Base-by-base conservation (phyloP, 2,888 invertebrate genomes). In the Adelphocoris suturalis region DNA sequence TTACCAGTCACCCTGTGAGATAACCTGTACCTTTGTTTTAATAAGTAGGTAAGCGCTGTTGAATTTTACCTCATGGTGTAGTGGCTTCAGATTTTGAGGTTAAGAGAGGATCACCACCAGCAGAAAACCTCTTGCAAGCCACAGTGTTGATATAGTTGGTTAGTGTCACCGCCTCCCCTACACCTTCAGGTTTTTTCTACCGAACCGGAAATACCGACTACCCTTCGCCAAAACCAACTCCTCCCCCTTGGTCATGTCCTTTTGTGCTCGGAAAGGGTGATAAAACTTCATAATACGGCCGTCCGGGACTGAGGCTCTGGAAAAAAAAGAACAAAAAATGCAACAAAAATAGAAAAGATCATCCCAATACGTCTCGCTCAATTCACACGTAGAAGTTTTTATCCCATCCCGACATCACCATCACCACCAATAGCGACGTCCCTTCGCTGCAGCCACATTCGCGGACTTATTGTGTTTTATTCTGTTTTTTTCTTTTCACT, bases 381-480 rank as follows among this genome's bases (percentile, higher is more conserved):
- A 23, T 68, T 68, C 68, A 68, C 68, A 68, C 68, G 23, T 61
- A 68, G 68, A 68, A 68, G 27, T 68, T 68, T 68, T 68, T 23
- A 68, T 68, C 68, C 68, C 27, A 68, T 68, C 23, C 68, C 19
- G 13, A 68, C 68, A 23, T 19, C 68, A 68, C 68, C 68, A 23
- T 37, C 37, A 37, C 37, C 37, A 7, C 37, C 37, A 23, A 68
- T 68, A 68, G 23, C 68, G 68, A 68, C 68, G 23, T 68, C 27
- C 68, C 27, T 68, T 68, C 27, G 27, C 68, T 68, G 13, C 5
- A 68, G 27, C 68, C 68, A 68, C 68, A 19, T 68, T 68, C 68
- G 68, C 68, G 68, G 68, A 68, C 27, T 68, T 68, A 23, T 68
- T 68, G 11, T 68, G 68, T 68, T 68, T 68, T 68, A 68, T 68